A percentile compares a stretch with the other conserved stretches of the same genome.
Evolutionary conservation across 1,140 invertebrate genomes (phyloP).

Genomic region (Hypothenemus hampei): DNA sequence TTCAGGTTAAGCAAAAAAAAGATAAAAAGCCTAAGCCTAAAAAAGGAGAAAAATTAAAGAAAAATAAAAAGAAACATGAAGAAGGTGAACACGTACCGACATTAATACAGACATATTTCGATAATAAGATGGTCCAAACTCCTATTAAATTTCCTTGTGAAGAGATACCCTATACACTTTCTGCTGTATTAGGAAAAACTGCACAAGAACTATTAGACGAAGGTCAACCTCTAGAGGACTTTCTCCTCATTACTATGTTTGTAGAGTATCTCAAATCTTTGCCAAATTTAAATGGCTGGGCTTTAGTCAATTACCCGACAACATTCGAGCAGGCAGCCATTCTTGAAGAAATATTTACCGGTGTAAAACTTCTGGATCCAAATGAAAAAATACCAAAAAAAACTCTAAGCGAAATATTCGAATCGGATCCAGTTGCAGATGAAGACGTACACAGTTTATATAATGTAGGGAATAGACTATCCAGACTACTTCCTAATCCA

Average conservation of each 20-base stretch:
- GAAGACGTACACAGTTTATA: not conserved
- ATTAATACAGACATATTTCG: not conserved
- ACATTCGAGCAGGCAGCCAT: constrained; percentile 52
- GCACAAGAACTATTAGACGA: constrained; percentile 50
- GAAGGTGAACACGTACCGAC: not conserved
- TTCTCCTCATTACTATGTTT: constrained; percentile 52
- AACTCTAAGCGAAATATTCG: constrained; percentile 5
- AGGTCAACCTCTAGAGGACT: constrained; percentile 52
- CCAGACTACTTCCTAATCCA: constrained; percentile 31
- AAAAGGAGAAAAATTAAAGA: constrained; percentile 25
- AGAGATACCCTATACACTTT: constrained; percentile 47
- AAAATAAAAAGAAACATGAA: constrained; percentile 12
- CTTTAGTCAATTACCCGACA: constrained; percentile 58
- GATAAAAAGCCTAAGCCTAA: constrained; percentile 28
- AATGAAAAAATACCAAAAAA: constrained; percentile 6
- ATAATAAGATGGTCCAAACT: constrained; percentile 47
- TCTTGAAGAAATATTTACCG: constrained; percentile 48
- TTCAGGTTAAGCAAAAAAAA: not conserved
- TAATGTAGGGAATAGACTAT: constrained; percentile 6
- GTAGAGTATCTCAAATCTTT: constrained; percentile 55
- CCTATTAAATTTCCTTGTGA: constrained; percentile 54
- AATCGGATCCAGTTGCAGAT: not conserved
- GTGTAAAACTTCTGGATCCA: constrained; percentile 8
- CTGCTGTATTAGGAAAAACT: constrained; percentile 53
- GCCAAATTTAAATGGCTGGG: constrained; percentile 52